Conservation (phyloP, 2,797 vertebrate species). For the Tadarida brasiliensis region DNA sequence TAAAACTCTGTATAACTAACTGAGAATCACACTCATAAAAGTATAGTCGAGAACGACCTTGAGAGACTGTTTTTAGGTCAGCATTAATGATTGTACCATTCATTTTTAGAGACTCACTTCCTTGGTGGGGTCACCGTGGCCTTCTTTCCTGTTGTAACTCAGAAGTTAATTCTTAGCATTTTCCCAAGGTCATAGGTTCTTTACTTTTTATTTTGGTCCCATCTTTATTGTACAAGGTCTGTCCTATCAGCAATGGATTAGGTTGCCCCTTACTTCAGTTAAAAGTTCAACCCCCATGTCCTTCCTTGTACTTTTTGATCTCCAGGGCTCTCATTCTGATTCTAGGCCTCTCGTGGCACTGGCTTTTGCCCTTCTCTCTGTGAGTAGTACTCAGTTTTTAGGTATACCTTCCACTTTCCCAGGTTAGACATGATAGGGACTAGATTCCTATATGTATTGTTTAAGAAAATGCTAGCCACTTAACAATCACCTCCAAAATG, state of each 20-base stretch:
- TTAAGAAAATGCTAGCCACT: not conserved
- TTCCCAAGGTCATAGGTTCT: not conserved
- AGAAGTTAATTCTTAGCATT: not conserved
- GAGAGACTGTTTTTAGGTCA: not conserved
- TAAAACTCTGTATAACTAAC: not conserved
- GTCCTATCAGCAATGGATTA: not conserved
- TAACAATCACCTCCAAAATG: not conserved
- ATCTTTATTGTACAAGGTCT: not conserved
- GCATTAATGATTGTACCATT: not conserved
- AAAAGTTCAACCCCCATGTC: not conserved
- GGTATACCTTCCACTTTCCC: not conserved
- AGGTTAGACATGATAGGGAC: not conserved
- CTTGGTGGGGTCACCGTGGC: not conserved
- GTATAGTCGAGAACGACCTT: not conserved
- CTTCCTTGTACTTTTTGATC: not conserved
- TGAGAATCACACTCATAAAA: not conserved
- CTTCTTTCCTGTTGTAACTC: conserved; percentile 10
- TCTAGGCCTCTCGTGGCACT: not conserved
- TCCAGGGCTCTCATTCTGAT: not conserved
- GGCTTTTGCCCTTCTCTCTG: not conserved
- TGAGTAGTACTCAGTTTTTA: not conserved
- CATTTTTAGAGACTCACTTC: not conserved
- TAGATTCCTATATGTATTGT: not conserved
- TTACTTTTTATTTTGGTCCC: not conserved
- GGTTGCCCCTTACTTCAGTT: not conserved